Evolutionary conservation across 2,113 vertebrate species (phyloP), one percentile per base, ranked within the genome.

Genomic region (Muntiacus muntjak): DNA sequence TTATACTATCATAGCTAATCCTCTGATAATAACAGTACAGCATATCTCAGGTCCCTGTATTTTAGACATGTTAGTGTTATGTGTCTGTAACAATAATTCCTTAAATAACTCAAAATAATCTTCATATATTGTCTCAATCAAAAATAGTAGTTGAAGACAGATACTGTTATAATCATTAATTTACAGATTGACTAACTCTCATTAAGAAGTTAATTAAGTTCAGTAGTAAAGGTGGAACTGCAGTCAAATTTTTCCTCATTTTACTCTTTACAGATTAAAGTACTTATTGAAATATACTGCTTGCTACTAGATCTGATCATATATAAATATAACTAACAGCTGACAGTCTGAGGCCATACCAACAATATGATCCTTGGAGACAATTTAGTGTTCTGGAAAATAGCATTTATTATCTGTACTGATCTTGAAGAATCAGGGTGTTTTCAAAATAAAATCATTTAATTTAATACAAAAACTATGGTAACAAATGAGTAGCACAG

Each of bases 401-500:
- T 45, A 52, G 21, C 43, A 78, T 93, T 95, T 93, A 95, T 88
- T 58, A 97, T 81, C 7, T 88, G 6, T 43, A 43, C 55, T 62
- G 4, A 84, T 79, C 40, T 85, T 79, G 21, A 94, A 85, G 45
- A 90, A 95, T 62, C 12, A 67, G 86, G 40, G 6, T 13, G 45
- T 94, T 81, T 82, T 74, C 47, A 74, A 89, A 97, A 95, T 67
- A 62, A 91, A 60, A 91, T 8, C 23, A 89, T 82, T 92, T 36
- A 11, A 89, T 88, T 57, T 89, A 26, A 84, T 74, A 43, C 12
- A 86, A 91, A 89, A 76, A 19, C n/a, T 84, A 79, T 47, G 64
- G 23, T 85, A 30, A 74, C 45, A 64, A 91, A 67, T 87, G 81
- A 71, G 54, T 91, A 93, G 19, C 13, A 21, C 88, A 83, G 21